Base-by-base conservation (phyloP, 2,888 invertebrate genomes). In the Tachina grossa region DNA sequence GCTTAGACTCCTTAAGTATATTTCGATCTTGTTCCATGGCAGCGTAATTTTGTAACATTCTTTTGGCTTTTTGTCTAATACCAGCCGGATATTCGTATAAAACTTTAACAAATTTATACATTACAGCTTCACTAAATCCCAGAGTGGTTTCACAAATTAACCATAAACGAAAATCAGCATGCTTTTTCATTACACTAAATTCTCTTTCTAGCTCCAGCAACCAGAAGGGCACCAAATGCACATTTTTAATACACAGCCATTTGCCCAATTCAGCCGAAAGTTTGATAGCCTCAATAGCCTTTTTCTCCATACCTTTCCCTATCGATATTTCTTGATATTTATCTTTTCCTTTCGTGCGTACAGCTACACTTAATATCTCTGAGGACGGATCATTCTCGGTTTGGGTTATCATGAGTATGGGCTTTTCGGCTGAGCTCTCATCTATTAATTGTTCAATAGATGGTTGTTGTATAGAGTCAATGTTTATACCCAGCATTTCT, bases 371-470 rank as follows among this genome's bases (percentile, higher is more conserved):
- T 82, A 94, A 94, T 11, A 98, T 94, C 91, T 98, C 97, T 31
- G 95, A 94, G 0, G 98, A 96, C 22, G 98, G 98, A 94, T 99
- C 99, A 51, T 96, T 96, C 43, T 98, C 99, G 39, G 97, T 95
- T 74, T 97, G 96, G 55, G 97, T 95, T 71, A 99, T 94, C 88
- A 99, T 94, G 65, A 99, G 93, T 75, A 97, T 95, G 0, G 98
- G 97, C 88, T 96, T 96, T 0, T 90, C 89, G 11, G 89, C 87
- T 69, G 90, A 89, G 84, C 91, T 91, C 78, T 92, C 92, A 39
- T 92, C 91, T 13, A 89, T 89, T 41, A 92, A 80, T 84, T 91
- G 91, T 55, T 91, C 90, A 59, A 92, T 90, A 0, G 90, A 90
- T 0, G 92, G 91, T 76, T 93, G 92, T 16, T 89, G 89, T 45